phyloP scores from a whole-genome alignment of 2,888 invertebrate species.

The Halocaridina rubra region DNA sequence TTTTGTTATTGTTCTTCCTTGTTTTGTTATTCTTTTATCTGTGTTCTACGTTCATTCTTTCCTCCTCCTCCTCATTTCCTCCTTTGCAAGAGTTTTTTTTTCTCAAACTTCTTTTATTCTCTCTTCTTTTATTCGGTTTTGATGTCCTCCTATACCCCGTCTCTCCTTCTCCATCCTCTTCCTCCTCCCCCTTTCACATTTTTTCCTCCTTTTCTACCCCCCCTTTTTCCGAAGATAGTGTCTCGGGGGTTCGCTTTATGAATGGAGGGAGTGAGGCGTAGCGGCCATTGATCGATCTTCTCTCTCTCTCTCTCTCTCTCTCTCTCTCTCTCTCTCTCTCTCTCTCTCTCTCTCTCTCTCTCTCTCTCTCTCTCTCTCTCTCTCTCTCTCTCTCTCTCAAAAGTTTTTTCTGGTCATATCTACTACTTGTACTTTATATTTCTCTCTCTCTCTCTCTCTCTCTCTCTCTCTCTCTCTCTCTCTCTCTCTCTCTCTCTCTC shows the following conservation, averaged over 20 bases:
- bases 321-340: not conserved
- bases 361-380: not conserved
- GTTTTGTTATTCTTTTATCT: no score
- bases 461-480: not conserved
- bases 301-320: constrained; percentile 17
- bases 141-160: not conserved
- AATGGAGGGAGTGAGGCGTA: not conserved
- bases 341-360: not conserved
- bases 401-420: not conserved
- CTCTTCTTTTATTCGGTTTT: not conserved
- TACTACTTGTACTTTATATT: not conserved
- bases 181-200: not conserved
- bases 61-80: not conserved
- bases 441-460: not conserved
- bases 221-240: not conserved
- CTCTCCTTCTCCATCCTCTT: not conserved
- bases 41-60: no score
- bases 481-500: not conserved
- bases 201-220: not conserved
- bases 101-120: no score
- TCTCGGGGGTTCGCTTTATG: not conserved
- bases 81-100: no score
- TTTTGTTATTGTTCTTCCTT: no score
- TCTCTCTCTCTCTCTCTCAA: not conserved
- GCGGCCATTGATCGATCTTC: not conserved